Base-by-base conservation (phyloP, 2,113 vertebrate species). In the Camelus bactrianus region DNA sequence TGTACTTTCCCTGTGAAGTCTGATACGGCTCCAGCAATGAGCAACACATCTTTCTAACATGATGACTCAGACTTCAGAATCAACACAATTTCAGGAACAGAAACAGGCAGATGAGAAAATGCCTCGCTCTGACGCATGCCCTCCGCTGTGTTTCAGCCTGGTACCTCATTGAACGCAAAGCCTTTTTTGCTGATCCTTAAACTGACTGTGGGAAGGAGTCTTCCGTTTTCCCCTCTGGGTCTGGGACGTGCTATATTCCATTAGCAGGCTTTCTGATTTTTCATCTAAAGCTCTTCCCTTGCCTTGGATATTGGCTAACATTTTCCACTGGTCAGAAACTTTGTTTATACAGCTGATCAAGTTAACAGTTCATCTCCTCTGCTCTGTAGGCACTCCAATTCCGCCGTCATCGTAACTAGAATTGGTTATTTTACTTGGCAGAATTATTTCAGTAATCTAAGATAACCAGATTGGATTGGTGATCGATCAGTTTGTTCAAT, bases 291-390 rank as follows among this genome's bases (percentile, higher is more conserved):
- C 64, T 76, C 69, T 95, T 95, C 79, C 93, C 93, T 96, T 89
- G 94, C 95, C 85, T 96, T 89, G 86, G 87, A 93, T 93, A 70
- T 91, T 96, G 96, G 92, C 96, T 97, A 96, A 98, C 95, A 98
- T 97, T 98, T 98, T 97, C 97, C 97, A 92, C 96, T 97, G 96
- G 89, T 97, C 95, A 97, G 96, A 97, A 97, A 96, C 73, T 94
- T 97, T 98, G 97, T 98, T 98, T 98, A 90, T 91, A 97, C 96
- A 97, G 97, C 97, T 98, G 97, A 98, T 97, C 30, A 42, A 97
- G 96, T 98, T 97, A 97, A 97, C 22, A 35, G 96, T 89, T 96
- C 97, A 96, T 97, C 97, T 97, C 96, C 81, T 96, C 89, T 83
- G 62, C 91, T 97, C 96, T 94, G 97, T 96, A 95, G 92, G 65